These are phyloP conservation scores for Selene dorsalis DNA, from an alignment of 2,797 vertebrate species.

Conservation along the genomic window DNA sequence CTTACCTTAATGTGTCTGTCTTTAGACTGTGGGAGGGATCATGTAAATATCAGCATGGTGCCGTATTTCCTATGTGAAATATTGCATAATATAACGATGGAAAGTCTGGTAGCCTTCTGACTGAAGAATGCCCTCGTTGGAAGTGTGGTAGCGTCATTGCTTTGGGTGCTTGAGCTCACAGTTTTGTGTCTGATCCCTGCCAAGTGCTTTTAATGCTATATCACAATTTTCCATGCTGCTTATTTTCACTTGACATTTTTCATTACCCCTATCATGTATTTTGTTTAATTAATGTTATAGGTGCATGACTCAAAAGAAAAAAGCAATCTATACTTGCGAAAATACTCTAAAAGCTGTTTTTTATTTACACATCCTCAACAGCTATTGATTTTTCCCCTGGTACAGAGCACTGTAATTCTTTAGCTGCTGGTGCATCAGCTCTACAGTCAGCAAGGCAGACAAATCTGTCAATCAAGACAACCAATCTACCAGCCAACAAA, in stretches of 20 bases:
- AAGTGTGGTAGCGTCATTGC: constrained; percentile 1
- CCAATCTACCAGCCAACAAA: constrained; percentile 40
- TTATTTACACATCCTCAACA: constrained; percentile 52
- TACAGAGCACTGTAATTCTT: constrained; percentile 49
- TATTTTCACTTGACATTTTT: constrained; percentile 16
- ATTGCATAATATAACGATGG: background rate
- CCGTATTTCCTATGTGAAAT: background rate
- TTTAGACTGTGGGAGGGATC: no score
- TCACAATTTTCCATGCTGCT: constrained; percentile 1
- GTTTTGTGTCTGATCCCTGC: constrained; percentile 18
- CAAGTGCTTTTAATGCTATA: constrained; percentile 19
- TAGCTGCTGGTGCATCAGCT: constrained; percentile 40
- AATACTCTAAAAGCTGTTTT: constrained; percentile 47
- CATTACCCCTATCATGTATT: constrained; percentile 13
- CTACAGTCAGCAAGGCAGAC: constrained; percentile 45
- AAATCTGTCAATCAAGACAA: constrained; percentile 51
- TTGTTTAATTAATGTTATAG: constrained; percentile 38
- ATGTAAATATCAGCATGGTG: background rate
- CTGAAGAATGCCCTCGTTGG: constrained; percentile 20
- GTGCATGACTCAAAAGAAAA: constrained; percentile 17
- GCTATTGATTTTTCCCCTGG: constrained; percentile 61
- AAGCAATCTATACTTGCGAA: constrained; percentile 23
- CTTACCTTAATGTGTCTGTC: no score
- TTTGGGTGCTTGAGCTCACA: constrained; percentile 26
- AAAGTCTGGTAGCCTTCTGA: constrained; percentile 13